phyloP scores from a whole-genome alignment of 1,140 invertebrate species.

The Procambarus clarkii region DNA sequence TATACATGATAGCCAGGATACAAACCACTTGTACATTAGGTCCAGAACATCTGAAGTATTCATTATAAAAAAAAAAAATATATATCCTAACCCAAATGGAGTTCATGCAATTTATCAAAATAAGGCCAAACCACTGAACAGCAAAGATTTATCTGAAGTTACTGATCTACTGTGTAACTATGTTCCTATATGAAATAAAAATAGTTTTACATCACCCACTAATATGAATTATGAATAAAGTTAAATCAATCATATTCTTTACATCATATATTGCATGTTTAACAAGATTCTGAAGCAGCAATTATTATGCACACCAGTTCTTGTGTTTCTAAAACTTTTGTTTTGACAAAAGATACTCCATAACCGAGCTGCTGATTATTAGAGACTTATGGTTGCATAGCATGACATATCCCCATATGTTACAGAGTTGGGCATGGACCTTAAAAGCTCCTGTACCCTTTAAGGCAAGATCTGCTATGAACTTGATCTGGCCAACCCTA shows the following conservation, averaged over 20 bases:
- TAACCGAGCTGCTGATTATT: conserved; percentile 1
- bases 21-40: no score
- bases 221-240: background rate
- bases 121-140: background rate
- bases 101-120: background rate
- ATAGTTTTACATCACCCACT: conserved; percentile 12
- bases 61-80: background rate
- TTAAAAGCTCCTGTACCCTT: conserved; percentile 1
- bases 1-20: background rate
- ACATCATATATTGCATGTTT: background rate
- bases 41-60: no score
- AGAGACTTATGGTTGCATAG: conserved; percentile 44
- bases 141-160: conserved; percentile 4
- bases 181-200: conserved; percentile 11
- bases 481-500: conserved; percentile 34
- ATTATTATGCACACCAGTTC: conserved; percentile 20
- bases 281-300: background rate
- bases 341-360: background rate
- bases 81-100: background rate
- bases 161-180: conserved; percentile 5
- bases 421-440: conserved; percentile 31
- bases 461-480: conserved; percentile 50
- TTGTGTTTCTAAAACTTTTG: conserved; percentile 35
- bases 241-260: background rate
- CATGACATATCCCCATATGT: conserved; percentile 34